Conservation (phyloP, 2,113 vertebrate genomes). For the Istiophorus platypterus region DNA sequence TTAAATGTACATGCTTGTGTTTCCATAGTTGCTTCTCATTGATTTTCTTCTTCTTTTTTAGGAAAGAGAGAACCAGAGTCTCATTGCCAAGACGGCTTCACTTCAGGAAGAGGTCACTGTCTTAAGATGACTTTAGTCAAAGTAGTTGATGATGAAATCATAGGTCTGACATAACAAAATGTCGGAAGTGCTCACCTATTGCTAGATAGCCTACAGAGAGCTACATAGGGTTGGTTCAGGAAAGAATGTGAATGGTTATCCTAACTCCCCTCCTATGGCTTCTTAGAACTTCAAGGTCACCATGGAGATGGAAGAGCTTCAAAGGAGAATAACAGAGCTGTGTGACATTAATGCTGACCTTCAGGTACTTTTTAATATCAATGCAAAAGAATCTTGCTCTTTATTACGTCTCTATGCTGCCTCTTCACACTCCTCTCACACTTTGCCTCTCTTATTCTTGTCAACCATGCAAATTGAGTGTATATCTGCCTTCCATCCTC, state of each 20-base stretch:
- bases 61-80: constrained; percentile 90
- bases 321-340: constrained; percentile 87
- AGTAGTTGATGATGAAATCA: constrained; percentile 1
- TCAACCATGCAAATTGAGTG: background rate
- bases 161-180: background rate
- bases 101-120: constrained; percentile 90
- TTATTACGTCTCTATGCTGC: background rate
- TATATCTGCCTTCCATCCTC: background rate
- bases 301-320: constrained; percentile 86
- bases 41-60: constrained; percentile 57
- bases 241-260: constrained; percentile 1
- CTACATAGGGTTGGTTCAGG: constrained; percentile 15
- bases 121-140: background rate
- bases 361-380: constrained; percentile 82
- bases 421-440: background rate
- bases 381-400: background rate
- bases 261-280: constrained; percentile 37
- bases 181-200: background rate
- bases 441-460: background rate
- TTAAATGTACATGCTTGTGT: background rate
- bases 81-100: constrained; percentile 86
- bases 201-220: too few relatives aligned
- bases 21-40: background rate
- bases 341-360: constrained; percentile 85
- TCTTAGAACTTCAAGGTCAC: constrained; percentile 87